Base-by-base conservation (phyloP, 2,113 vertebrate species). In the Forbesichthys agassizii region DNA sequence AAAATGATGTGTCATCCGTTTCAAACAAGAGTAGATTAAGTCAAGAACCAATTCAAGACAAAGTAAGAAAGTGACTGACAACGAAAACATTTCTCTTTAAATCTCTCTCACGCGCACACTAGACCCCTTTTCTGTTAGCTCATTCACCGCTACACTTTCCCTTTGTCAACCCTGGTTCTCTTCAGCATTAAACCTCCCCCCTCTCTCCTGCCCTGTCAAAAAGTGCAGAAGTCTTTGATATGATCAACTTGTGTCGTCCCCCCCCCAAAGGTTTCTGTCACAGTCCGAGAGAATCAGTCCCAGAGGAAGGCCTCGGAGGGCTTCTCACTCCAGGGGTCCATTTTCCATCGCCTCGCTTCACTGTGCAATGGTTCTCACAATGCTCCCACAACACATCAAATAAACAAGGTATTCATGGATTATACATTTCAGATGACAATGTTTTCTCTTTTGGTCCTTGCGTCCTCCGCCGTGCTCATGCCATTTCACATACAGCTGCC, bases 391-490 rank as follows among this genome's bases (percentile, higher is more conserved):
- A 79, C 52, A 83, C 73, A 83, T 71, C 20, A 58, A 85, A 85
- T 80, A 71, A 86, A 89, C 76, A 81, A 86, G 75, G 85, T 73
- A 83, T 75, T 85, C 77, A 85, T 75, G 84, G 77, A 69, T 78
- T 53, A 61, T 56, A 69, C 58, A 78, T 75, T 68, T 79, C 60
- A 5, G 46, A 18, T 71, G 61, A 71, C 7, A 7, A 68, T 64
- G 64, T 69, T 60, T 49, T 46, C 16, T 18, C 12, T 70, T 64
- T 75, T 11, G 6, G 48, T 14, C 63, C 56, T 79, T 74, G 60
- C 11, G n/a, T 80, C 55, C n/a, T 63, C 67, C 60, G 83, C 83
- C 62, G 59, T 69, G 79, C 52, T 76, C 48, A 81, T 81, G 73
- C 68, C 73, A 78, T 83, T 78, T 46, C 79, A 48, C 36, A 42